Percentiles rank a stretch among this genome's conserved stretches.
phyloP scores from a whole-genome alignment of 2,113 vertebrate species.

The Sialia sialis region DNA sequence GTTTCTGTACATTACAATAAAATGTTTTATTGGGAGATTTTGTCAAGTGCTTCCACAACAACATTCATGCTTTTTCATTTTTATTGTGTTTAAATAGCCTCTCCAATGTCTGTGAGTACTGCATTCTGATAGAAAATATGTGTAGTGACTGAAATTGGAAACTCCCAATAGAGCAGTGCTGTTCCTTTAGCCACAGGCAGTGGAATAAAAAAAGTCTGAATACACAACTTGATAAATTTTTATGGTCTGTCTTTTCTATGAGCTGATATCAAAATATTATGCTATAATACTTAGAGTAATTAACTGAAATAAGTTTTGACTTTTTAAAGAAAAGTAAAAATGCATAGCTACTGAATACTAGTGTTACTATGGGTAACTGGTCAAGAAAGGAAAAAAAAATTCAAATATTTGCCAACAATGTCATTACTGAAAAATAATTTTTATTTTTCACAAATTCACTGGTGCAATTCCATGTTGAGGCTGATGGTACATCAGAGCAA shows the following conservation, averaged over 20 bases:
- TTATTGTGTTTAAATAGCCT: slow-evolving; percentile 37
- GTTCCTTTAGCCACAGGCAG: background rate
- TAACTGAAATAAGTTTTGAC: background rate
- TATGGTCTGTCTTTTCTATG: background rate
- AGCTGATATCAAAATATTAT: background rate
- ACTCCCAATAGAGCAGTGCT: background rate
- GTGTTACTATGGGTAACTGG: background rate
- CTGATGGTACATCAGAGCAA: background rate
- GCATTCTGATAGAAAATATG: background rate
- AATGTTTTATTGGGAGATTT: slow-evolving; percentile 1
- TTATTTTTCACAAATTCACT: background rate
- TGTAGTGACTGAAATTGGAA: slow-evolving; percentile 20
- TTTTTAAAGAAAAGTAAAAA: background rate
- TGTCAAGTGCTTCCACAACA: background rate
- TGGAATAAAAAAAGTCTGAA: background rate
- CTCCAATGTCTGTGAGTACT: background rate
- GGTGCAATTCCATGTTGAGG: background rate
- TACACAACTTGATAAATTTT: background rate
- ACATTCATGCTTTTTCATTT: slow-evolving; percentile 37
- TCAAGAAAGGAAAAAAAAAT: background rate
- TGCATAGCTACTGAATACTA: background rate
- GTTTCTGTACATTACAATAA: slow-evolving; percentile 12
- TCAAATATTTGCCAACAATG: background rate
- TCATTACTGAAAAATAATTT: background rate
- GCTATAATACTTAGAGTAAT: background rate